These are phyloP conservation scores for Furnarius figulus DNA, from an alignment of 2,113 vertebrate species.

Conservation along the genomic window DNA sequence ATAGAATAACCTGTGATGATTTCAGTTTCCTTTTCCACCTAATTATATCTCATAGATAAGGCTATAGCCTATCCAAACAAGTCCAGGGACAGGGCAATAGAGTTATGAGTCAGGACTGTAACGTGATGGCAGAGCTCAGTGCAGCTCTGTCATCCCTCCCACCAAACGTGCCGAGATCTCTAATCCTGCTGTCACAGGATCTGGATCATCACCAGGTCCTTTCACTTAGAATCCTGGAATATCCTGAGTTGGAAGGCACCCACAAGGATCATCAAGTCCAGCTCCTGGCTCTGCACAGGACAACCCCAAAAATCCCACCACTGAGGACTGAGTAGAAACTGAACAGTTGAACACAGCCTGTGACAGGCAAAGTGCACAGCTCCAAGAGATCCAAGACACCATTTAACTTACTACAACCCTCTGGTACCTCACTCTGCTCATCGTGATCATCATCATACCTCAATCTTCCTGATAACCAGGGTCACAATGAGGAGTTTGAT, in stretches of 20 bases:
- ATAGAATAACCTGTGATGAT: neutral
- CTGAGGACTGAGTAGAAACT: neutral
- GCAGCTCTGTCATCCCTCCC: neutral
- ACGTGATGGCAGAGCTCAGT: neutral
- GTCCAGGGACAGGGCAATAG: neutral
- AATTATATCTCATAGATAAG: neutral
- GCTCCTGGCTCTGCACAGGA: neutral
- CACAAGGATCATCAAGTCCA: neutral
- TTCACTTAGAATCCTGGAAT: neutral
- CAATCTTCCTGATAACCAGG: neutral
- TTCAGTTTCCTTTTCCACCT: conserved; percentile 10
- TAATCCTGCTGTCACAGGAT: neutral
- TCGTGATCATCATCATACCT: neutral
- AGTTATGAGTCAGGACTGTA: neutral
- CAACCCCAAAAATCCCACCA: neutral
- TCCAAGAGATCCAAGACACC: neutral
- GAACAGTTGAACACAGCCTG: neutral
- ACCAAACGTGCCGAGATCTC: neutral
- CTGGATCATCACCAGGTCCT: neutral
- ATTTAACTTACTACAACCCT: neutral
- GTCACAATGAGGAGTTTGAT: neutral
- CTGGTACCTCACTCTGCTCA: neutral
- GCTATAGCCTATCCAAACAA: neutral
- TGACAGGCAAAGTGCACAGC: neutral
- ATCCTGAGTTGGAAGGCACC: neutral